Base-by-base conservation (phyloP, 2,888 invertebrate species). In the Temnothorax rugatulus region DNA sequence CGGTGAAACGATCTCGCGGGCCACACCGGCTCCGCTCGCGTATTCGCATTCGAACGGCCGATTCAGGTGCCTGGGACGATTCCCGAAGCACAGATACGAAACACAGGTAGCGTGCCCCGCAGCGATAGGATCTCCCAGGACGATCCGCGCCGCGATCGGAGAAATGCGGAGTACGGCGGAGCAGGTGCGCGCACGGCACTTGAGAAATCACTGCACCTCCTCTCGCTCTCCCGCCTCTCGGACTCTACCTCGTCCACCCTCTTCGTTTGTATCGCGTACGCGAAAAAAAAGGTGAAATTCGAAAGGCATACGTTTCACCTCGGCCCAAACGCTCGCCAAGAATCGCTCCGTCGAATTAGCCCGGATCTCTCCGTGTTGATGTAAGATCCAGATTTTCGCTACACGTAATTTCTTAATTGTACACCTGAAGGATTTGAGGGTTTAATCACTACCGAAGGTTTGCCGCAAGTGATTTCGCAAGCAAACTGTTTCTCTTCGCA, bases 191-290 rank as follows among this genome's bases (percentile, higher is more conserved):
- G 52, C 29, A 50, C 84, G 79, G 83, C 86, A 86, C 90, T 90
- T 90, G 90, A 86, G 90, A 90, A 90, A 90, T 90, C 90, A 89
- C 83, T 81, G 59, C 85, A 34, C 61, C 86, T 82, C 29, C 54
- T 69, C 74, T 47, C 54, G 47, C 66, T n/a, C 21, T 41, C 9
- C 34, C 68, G 34, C 50, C 21, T 38, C 59, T 64, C 66, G 34
- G 9, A 34, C 18, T 18, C 54, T 41, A 25, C 18, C 75, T 63
- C 9, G 34, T 59, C 4, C 21, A 44, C 68, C 25, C 25, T 71
- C 47, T 47, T 8, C 21, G 21, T n/a, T 25, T 59, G 63, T 38
- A 79, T 73, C 68, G 38, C 9, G 9, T 29, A n/a, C 25, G 50
- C 50, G 75, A 21, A 44, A 52, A 77, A 71, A 77, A 59, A 57